Conservation (phyloP, 1,140 invertebrate genomes). For the Ridgeia piscesae region DNA sequence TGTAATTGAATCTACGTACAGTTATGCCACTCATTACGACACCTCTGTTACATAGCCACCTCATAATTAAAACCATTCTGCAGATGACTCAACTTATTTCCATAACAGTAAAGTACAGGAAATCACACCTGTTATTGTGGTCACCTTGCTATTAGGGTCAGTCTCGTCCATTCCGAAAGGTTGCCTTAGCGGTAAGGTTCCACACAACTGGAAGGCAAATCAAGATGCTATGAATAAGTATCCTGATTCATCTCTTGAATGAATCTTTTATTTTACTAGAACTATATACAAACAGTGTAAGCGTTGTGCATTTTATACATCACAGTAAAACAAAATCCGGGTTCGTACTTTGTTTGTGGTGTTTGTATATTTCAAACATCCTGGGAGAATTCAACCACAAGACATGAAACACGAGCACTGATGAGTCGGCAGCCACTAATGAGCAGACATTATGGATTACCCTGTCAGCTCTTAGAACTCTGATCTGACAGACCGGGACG, state of each 20-base stretch:
- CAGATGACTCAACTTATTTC: too few species aligned
- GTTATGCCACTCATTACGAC: too few species aligned
- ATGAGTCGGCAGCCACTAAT: neutral
- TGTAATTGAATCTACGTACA: too few species aligned
- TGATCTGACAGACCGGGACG: neutral
- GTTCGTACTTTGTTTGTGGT: neutral
- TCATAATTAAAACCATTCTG: too few species aligned
- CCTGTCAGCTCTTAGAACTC: neutral
- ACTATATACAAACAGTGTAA: neutral
- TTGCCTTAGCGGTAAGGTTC: too few species aligned
- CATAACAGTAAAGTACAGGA: too few species aligned
- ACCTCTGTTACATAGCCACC: too few species aligned
- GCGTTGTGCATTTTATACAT: neutral
- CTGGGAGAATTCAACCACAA: neutral
- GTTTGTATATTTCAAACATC: neutral
- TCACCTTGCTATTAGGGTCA: too few species aligned
- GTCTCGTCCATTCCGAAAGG: too few species aligned
- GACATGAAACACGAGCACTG: neutral
- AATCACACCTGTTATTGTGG: too few species aligned
- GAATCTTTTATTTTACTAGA: neutral
- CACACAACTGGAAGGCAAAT: neutral
- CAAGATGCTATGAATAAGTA: neutral
- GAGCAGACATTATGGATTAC: neutral
- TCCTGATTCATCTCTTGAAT: neutral
- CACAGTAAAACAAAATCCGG: neutral